Conservation (phyloP, 2,113 vertebrate species). For the Dromiciops gliroides region DNA sequence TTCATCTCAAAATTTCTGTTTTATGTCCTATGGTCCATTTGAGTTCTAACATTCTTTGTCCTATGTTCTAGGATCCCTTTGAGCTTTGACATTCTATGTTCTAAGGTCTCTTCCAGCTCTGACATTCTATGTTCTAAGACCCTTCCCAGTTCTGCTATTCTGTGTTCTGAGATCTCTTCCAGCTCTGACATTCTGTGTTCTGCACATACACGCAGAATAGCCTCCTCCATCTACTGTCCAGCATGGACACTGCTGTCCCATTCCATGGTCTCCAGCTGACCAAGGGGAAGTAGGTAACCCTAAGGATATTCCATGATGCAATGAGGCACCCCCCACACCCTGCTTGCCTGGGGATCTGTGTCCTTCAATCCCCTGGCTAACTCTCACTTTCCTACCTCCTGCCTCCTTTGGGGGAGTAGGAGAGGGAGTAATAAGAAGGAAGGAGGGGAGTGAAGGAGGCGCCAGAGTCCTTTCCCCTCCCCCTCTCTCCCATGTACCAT, state of each 20-base stretch:
- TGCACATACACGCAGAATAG: not conserved
- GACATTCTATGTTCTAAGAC: too few relatives aligned
- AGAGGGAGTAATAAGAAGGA: not conserved
- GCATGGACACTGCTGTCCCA: too few relatives aligned
- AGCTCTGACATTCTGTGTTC: not conserved
- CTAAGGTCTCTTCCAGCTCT: not conserved
- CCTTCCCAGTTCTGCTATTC: too few relatives aligned
- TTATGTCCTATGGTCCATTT: not conserved
- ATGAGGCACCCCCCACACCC: too few relatives aligned
- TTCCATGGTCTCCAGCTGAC: not conserved
- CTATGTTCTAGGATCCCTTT: not conserved
- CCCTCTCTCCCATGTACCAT: not conserved
- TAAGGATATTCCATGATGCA: not conserved
- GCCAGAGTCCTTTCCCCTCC: slow-evolving; percentile 18
- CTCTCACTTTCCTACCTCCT: not conserved
- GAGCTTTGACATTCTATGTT: not conserved
- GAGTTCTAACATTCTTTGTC: not conserved
- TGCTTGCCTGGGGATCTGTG: not conserved
- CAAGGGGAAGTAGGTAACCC: too few relatives aligned
- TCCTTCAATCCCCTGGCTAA: not conserved
- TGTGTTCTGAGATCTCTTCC: too few relatives aligned
- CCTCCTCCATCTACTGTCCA: not conserved
- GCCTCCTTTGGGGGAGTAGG: not conserved
- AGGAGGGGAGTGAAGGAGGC: not conserved
- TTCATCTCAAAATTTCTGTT: not conserved